phyloP scores from a whole-genome alignment of 1,140 invertebrate species.

The Geopemphigus sp. region DNA sequence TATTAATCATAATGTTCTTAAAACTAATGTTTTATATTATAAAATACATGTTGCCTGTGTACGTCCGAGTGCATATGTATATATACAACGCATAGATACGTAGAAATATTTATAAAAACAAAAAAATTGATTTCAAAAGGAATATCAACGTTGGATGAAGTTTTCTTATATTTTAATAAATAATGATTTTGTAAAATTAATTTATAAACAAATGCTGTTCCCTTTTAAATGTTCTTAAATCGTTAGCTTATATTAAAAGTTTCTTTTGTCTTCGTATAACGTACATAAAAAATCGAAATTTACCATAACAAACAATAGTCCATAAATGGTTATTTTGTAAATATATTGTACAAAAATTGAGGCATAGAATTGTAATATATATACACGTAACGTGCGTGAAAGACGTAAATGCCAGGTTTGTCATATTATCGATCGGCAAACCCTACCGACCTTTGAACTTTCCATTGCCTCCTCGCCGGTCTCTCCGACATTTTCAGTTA shows the following conservation, averaged over 20 bases:
- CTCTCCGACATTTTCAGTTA: not conserved
- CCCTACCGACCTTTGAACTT: conserved; percentile 26
- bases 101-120: no score
- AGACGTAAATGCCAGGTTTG: conserved; percentile 32
- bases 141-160: no score
- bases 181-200: no score
- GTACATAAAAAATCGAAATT: not conserved
- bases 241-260: not conserved
- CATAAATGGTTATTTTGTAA: conserved; percentile 2
- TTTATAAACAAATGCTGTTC: no score
- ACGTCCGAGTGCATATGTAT: no score
- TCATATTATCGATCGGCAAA: conserved; percentile 24
- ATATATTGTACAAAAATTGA: not conserved
- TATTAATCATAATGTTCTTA: no score
- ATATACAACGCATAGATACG: no score
- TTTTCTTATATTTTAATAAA: no score
- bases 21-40: no score
- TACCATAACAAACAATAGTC: not conserved
- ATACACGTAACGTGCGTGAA: not conserved
- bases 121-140: no score
- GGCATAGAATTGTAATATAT: not conserved
- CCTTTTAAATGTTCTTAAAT: no score
- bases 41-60: no score
- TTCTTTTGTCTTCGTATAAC: conserved; percentile 10
- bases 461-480: not conserved